A percentile compares a stretch with the other conserved stretches of the same genome.
phyloP scores from a whole-genome alignment of 2,797 vertebrate species.

The Erithacus rubecula region DNA sequence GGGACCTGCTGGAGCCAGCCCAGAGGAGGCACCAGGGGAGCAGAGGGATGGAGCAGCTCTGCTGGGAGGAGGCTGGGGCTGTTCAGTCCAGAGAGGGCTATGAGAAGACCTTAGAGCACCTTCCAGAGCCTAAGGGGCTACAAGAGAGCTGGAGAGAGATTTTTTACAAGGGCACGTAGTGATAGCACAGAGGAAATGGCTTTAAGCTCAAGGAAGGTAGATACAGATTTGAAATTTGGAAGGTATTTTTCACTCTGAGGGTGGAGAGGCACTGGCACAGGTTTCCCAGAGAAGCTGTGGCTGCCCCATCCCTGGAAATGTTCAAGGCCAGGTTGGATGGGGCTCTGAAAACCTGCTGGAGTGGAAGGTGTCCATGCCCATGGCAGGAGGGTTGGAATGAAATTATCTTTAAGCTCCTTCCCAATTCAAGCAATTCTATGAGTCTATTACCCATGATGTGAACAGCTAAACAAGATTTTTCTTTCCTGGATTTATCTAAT shows the following conservation, averaged over 20 bases:
- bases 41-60: not conserved
- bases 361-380: rapidly evolving
- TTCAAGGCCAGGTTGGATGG: not conserved
- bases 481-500: not conserved
- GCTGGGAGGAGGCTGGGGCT: not conserved
- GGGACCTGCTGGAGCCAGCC: not conserved
- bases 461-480: not conserved
- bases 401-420: not conserved
- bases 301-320: not conserved
- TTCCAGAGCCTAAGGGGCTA: not conserved
- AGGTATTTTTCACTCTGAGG: not conserved
- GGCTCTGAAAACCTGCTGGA: not conserved
- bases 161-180: not conserved
- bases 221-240: not conserved
- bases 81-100: not conserved
- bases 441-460: not conserved
- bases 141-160: not conserved
- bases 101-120: no score
- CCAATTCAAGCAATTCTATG: not conserved
- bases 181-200: not conserved
- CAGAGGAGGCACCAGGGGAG: not conserved
- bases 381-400: not conserved
- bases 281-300: not conserved
- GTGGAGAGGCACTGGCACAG: not conserved
- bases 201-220: not conserved